Evolutionary conservation across 2,888 invertebrate genomes (phyloP).

Genomic region (Ethmia dodecea): DNA sequence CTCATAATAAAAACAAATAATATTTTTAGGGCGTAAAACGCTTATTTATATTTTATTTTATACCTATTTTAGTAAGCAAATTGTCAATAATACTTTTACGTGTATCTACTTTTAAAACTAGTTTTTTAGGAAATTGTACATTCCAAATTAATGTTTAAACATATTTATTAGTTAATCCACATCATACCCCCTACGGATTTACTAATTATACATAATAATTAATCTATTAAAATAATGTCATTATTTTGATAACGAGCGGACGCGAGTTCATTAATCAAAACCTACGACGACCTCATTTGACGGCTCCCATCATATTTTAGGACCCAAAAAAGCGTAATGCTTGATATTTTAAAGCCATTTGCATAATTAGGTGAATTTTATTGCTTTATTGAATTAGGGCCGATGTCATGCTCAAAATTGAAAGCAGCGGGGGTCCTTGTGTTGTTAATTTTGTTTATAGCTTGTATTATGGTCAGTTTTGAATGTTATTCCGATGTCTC

Average conservation of each 20-base stretch:
- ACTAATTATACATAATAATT: conserved; percentile 47
- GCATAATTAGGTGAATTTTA: conserved; percentile 79
- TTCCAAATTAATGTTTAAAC: too few species aligned
- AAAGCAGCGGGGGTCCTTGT: conserved; percentile 70
- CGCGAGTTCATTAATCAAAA: conserved; percentile 56
- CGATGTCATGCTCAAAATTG: conserved; percentile 76
- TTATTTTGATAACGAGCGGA: conserved; percentile 43
- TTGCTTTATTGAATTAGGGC: conserved; percentile 77
- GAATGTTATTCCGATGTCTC: conserved; percentile 69
- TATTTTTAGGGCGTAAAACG: too few species aligned
- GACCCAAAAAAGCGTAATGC: conserved; percentile 59
- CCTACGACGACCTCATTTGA: conserved; percentile 49
- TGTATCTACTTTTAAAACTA: too few species aligned
- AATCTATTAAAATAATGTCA: conserved; percentile 50
- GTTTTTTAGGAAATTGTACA: too few species aligned
- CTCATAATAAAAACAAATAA: too few species aligned
- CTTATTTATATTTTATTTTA: too few species aligned
- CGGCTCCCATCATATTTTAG: conserved; percentile 59
- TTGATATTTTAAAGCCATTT: conserved; percentile 71
- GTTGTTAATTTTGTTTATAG: conserved; percentile 78
- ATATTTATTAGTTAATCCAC: conserved; percentile 13
- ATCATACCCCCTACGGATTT: conserved; percentile 31
- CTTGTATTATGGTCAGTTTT: conserved; percentile 71
- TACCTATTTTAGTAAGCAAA: too few species aligned
- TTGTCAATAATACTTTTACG: too few species aligned